These are phyloP conservation scores for Scyliorhinus canicula DNA, from an alignment of 2,797 vertebrate species.

Conservation along the genomic window DNA sequence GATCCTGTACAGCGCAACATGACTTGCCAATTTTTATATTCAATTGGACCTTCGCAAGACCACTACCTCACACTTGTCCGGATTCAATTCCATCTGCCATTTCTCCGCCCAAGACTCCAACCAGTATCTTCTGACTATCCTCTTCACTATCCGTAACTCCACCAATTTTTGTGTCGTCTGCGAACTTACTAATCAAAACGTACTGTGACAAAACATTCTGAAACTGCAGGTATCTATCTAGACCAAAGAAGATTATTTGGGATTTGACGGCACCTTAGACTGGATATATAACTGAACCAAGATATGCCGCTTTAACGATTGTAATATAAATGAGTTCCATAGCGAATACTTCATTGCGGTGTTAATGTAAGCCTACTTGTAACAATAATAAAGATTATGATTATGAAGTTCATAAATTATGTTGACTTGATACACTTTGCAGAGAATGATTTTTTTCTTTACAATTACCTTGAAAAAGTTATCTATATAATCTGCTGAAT, in stretches of 20 bases:
- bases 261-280: neutral
- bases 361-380: no score
- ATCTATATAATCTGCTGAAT: neutral
- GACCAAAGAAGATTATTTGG: neutral
- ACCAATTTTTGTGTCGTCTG: no score
- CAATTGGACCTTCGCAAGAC: no score
- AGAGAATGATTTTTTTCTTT: neutral
- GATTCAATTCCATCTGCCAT: no score
- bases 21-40: no score
- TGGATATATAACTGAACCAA: neutral
- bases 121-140: no score
- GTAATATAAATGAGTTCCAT: neutral
- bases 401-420: neutral
- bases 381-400: no score
- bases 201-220: neutral
- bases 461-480: neutral
- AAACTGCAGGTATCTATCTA: neutral
- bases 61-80: no score
- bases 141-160: no score
- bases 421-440: neutral
- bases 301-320: neutral
- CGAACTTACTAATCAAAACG: no score
- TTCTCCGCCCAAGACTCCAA: no score
- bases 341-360: neutral
- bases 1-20: no score